Percentiles rank a stretch among this genome's conserved stretches.
phyloP scores from a whole-genome alignment of 1,140 invertebrate species.

The Platorchestia sp. region DNA sequence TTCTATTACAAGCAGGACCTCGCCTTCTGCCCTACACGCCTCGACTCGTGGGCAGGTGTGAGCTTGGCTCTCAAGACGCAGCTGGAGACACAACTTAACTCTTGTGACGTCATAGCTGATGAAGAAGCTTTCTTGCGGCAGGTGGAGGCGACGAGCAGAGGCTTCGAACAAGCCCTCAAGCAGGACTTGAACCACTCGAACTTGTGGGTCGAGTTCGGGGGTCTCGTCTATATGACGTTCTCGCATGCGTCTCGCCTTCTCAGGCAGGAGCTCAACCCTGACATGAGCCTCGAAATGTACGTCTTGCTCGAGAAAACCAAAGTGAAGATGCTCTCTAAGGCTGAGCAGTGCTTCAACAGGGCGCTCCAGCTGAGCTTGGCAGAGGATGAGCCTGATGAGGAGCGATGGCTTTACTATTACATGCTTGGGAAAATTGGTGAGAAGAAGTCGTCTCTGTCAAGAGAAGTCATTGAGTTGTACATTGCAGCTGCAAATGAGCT shows the following conservation, averaged over 20 bases:
- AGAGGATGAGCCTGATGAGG: conserved; percentile 79
- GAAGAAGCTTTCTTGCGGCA: conserved; percentile 81
- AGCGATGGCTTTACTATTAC: conserved; percentile 91
- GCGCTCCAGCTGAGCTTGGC: conserved; percentile 69
- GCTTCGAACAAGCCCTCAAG: conserved; percentile 83
- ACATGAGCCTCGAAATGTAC: conserved; percentile 82
- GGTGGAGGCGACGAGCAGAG: conserved; percentile 79
- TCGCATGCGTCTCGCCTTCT: conserved; percentile 88
- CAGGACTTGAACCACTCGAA: conserved; percentile 80
- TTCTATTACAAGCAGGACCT: conserved; percentile 88
- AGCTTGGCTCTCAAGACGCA: conserved; percentile 84
- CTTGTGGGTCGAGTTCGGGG: conserved; percentile 91
- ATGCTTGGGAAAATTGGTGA: conserved; percentile 93
- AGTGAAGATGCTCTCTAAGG: conserved; percentile 82
- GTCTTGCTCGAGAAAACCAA: conserved; percentile 82
- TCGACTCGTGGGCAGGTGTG: conserved; percentile 94
- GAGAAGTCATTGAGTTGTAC: conserved; percentile 85
- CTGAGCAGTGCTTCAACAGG: conserved; percentile 80
- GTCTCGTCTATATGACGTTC: conserved; percentile 87
- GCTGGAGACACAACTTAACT: conserved; percentile 86
- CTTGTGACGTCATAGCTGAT: conserved; percentile 72
- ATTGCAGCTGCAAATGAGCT: conserved; percentile 77
- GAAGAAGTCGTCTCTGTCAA: conserved; percentile 81
- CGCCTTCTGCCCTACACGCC: conserved; percentile 80
- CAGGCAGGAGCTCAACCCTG: conserved; percentile 79